Percentiles rank a stretch among this genome's conserved stretches.
phyloP scores from a whole-genome alignment of 2,888 invertebrate genomes.

The Sesia bembeciformis region DNA sequence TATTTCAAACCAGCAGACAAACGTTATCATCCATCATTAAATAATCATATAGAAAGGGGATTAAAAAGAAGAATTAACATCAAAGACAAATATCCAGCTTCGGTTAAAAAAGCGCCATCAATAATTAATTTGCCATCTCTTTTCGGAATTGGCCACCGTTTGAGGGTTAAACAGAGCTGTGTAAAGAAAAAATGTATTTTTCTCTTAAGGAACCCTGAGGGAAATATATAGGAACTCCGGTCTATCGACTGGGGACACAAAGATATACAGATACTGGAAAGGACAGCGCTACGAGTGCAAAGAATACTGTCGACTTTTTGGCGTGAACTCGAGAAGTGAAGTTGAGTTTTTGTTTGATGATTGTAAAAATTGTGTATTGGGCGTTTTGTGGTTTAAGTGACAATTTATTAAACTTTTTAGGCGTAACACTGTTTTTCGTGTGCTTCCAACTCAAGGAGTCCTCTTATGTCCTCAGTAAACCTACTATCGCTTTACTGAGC shows the following conservation, averaged over 20 bases:
- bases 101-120: slow-evolving; percentile 55
- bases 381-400: no score
- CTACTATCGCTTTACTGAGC: no score
- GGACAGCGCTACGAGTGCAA: slow-evolving; percentile 3
- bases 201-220: slow-evolving; percentile 49
- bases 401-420: no score
- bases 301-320: no score
- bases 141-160: slow-evolving; percentile 64
- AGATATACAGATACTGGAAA: slow-evolving; percentile 21
- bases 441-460: no score
- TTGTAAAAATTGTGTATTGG: no score
- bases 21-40: slow-evolving; percentile 42
- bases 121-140: slow-evolving; percentile 67
- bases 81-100: slow-evolving; percentile 52
- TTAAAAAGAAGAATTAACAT: slow-evolving; percentile 50
- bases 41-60: slow-evolving; percentile 37
- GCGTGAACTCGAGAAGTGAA: no score
- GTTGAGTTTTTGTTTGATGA: no score
- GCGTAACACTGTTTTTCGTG: no score
- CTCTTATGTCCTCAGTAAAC: no score
- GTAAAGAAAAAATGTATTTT: slow-evolving; percentile 40
- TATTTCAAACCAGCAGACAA: neutral
- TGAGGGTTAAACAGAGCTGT: slow-evolving; percentile 55
- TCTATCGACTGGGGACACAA: slow-evolving; percentile 35
- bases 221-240: slow-evolving; percentile 61